phyloP scores from a whole-genome alignment of 2,888 invertebrate genomes.

The Heliothis peltigera region DNA sequence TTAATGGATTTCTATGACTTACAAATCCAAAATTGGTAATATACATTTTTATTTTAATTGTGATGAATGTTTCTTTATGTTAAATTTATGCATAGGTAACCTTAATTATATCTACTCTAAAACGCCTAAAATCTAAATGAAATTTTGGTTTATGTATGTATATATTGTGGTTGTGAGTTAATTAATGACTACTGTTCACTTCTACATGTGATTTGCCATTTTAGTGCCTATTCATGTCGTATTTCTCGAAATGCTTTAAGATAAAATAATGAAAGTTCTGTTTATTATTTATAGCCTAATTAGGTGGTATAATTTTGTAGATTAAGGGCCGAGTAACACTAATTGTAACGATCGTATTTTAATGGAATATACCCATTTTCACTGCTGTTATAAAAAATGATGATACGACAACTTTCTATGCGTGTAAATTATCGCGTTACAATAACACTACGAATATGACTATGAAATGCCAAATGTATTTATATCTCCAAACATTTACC shows the following conservation, averaged over 20 bases:
- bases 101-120: conserved; percentile 43
- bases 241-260: conserved; percentile 76
- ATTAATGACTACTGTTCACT: conserved; percentile 77
- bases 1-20: conserved; percentile 25
- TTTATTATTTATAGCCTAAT: conserved; percentile 59
- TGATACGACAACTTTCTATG: conserved; percentile 3
- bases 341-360: conserved; percentile 11
- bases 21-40: conserved; percentile 34
- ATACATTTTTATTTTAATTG: conserved; percentile 27
- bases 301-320: conserved; percentile 52
- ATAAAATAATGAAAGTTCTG: conserved; percentile 61
- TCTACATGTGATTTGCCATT: conserved; percentile 86
- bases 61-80: conserved; percentile 47
- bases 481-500: conserved; percentile 22
- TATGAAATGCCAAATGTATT: conserved; percentile 47
- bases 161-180: conserved; percentile 86
- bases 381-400: conserved; percentile 2
- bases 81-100: conserved; percentile 36
- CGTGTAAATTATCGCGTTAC: conserved; percentile 1
- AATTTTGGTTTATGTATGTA: conserved; percentile 72
- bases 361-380: conserved; percentile 9
- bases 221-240: conserved; percentile 85
- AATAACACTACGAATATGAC: conserved; percentile 7
- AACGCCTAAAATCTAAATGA: conserved; percentile 53
- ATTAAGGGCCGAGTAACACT: conserved; percentile 45